These are phyloP conservation scores for Montifringilla adamsi DNA, from an alignment of 2,113 vertebrate species.

Conservation along the genomic window DNA sequence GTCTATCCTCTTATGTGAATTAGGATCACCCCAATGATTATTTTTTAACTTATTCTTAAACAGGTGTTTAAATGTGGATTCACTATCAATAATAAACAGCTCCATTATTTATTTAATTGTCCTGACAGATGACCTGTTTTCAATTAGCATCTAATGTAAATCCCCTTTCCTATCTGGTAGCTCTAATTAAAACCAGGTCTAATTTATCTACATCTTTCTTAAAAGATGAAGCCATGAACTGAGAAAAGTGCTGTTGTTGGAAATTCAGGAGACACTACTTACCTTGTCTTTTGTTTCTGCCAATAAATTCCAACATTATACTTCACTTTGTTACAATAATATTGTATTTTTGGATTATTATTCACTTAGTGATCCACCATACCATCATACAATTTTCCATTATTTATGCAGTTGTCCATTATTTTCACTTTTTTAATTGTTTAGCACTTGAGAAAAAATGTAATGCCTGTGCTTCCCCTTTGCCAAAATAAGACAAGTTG, in stretches of 20 bases:
- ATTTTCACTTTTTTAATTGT: neutral
- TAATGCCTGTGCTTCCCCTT: neutral
- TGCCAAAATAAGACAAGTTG: neutral
- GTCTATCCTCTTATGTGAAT: neutral
- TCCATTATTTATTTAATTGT: neutral
- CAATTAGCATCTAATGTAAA: neutral
- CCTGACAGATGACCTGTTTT: neutral
- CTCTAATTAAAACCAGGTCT: neutral
- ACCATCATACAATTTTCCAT: neutral
- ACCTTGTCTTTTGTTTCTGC: neutral
- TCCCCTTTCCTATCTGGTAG: neutral
- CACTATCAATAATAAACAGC: neutral
- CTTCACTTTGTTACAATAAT: neutral
- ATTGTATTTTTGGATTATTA: neutral
- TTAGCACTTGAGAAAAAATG: neutral
- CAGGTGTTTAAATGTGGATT: neutral
- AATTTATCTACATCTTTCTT: neutral
- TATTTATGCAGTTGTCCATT: neutral
- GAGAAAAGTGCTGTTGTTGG: neutral
- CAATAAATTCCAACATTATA: neutral
- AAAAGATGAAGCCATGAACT: neutral
- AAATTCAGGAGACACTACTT: neutral
- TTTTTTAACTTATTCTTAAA: neutral
- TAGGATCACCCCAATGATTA: neutral
- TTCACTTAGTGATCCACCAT: neutral